A percentile compares a stretch with the other conserved stretches of the same genome.
Evolutionary conservation across 2,797 vertebrate genomes (phyloP).

Genomic region (Myoxocephalus aenaeus): DNA sequence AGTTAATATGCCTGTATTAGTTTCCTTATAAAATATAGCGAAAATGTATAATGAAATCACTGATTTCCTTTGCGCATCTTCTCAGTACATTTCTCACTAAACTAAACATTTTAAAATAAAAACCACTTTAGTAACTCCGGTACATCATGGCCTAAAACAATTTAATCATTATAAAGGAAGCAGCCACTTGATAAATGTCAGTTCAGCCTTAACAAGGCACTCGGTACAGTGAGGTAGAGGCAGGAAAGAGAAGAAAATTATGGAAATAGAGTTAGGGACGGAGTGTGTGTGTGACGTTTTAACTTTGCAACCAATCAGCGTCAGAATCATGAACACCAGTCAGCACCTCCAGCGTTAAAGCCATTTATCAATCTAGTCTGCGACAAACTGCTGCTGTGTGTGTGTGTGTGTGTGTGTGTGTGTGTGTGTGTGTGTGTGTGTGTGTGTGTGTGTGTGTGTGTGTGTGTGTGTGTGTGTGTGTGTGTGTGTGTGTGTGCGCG

Average conservation of each 20-base stretch:
- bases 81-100: too few relatives aligned
- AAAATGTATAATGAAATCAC: slow-evolving; percentile 1
- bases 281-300: slow-evolving; percentile 30
- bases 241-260: slow-evolving; percentile 6
- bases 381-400: slow-evolving; percentile 28
- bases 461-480: slow-evolving; percentile 1
- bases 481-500: background rate
- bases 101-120: too few relatives aligned
- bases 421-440: background rate
- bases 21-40: slow-evolving; percentile 1
- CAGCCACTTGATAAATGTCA: slow-evolving; percentile 51
- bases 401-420: background rate
- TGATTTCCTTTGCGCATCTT: slow-evolving; percentile 7
- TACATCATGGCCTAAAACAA: slow-evolving; percentile 29
- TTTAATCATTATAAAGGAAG: slow-evolving; percentile 44
- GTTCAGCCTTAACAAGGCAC: slow-evolving; percentile 47
- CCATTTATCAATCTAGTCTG: slow-evolving; percentile 55
- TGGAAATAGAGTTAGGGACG: slow-evolving; percentile 34
- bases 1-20: background rate
- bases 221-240: background rate
- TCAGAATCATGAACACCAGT: slow-evolving; percentile 24
- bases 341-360: slow-evolving; percentile 38
- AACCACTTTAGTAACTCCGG: background rate
- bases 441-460: background rate
- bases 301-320: slow-evolving; percentile 42